Conservation (phyloP, 1,140 invertebrate genomes). For the Hycleus phaleratus region DNA sequence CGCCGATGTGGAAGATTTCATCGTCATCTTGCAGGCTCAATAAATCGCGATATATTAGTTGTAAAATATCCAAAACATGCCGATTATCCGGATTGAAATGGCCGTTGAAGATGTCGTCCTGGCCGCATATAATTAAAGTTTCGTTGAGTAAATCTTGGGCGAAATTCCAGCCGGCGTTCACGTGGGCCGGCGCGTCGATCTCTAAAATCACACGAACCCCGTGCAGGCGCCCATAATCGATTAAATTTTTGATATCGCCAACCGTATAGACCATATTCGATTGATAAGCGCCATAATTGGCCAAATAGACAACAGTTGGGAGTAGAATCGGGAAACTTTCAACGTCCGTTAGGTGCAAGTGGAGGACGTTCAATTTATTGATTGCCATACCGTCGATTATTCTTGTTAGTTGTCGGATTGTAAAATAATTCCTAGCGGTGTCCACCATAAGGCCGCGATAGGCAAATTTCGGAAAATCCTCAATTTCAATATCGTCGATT, state of each 20-base stretch:
- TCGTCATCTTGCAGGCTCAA: conserved; percentile 52
- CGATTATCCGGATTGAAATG: conserved; percentile 71
- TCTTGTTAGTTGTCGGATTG: conserved; percentile 55
- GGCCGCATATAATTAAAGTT: conserved; percentile 47
- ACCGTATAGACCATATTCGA: conserved; percentile 57
- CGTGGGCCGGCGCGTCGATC: conserved; percentile 73
- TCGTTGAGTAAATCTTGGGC: conserved; percentile 53
- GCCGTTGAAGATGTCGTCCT: conserved; percentile 47
- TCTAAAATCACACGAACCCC: conserved; percentile 65
- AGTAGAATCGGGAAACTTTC: conserved; percentile 73
- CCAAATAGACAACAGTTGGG: conserved; percentile 55
- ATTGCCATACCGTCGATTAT: conserved; percentile 69
- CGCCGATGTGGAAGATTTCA: conserved; percentile 70
- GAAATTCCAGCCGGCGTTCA: conserved; percentile 70
- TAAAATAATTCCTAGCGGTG: conserved; percentile 66
- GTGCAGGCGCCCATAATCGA: conserved; percentile 54
- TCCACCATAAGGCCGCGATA: conserved; percentile 69
- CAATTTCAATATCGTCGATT: conserved; percentile 44
- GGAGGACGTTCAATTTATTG: conserved; percentile 73
- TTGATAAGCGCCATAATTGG: conserved; percentile 65
- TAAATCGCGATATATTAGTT: conserved; percentile 56
- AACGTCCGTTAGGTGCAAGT: conserved; percentile 77
- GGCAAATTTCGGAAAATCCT: conserved; percentile 50
- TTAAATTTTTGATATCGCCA: conserved; percentile 55
- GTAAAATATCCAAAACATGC: conserved; percentile 57